Evolutionary conservation across 1,140 invertebrate species (phyloP).

Genomic region (Campoletis sonorensis): DNA sequence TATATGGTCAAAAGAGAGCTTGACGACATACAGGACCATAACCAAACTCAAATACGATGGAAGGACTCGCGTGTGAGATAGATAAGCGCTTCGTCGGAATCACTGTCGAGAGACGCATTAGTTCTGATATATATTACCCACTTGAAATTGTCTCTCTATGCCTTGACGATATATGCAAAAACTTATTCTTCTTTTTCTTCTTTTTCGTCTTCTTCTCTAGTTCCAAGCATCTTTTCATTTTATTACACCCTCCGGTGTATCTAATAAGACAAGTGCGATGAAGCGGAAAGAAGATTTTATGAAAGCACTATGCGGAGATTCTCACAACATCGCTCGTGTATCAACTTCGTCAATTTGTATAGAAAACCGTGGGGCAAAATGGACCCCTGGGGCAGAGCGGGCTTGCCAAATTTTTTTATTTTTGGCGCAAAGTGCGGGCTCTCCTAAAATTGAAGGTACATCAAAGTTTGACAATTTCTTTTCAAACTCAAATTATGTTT

Average conservation of each 20-base stretch:
- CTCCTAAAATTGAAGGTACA: too few species aligned
- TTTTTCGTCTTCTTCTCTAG: not conserved
- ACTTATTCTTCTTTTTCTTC: not conserved
- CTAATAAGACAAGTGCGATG: too few species aligned
- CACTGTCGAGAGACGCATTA: conserved; percentile 24
- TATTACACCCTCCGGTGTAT: not conserved
- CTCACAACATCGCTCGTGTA: too few species aligned
- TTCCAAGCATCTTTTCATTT: not conserved
- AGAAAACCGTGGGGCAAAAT: too few species aligned
- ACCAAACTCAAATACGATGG: not conserved
- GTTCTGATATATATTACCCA: conserved; percentile 5
- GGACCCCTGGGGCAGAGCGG: too few species aligned
- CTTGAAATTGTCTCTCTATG: not conserved
- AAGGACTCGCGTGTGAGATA: conserved; percentile 7
- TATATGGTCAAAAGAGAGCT: not conserved
- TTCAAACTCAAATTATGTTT: too few species aligned
- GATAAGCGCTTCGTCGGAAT: conserved; percentile 29
- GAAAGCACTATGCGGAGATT: too few species aligned
- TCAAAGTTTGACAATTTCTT: too few species aligned
- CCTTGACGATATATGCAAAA: not conserved
- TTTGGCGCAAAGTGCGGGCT: too few species aligned
- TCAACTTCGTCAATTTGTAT: too few species aligned
- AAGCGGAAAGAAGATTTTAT: too few species aligned
- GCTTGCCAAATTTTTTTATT: too few species aligned
- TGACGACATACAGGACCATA: not conserved